These are phyloP conservation scores for Leptinotarsa undecemlineata DNA, from an alignment of 1,140 invertebrate species.

Conservation along the genomic window DNA sequence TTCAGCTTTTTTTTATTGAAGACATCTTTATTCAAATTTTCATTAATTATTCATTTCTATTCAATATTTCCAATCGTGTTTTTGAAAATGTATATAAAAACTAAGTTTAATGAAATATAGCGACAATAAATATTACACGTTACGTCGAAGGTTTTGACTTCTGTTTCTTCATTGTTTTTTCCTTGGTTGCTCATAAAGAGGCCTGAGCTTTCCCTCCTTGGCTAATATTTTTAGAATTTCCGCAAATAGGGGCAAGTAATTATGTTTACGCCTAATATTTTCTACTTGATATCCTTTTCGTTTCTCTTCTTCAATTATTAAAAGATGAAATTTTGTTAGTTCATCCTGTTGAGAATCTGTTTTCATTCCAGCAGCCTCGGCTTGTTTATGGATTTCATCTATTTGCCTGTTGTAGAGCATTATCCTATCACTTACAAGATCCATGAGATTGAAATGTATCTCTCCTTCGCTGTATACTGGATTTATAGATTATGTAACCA, in stretches of 20 bases:
- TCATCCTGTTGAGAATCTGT: slow-evolving; percentile 71
- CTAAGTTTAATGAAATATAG: too few relatives aligned
- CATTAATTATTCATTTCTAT: too few relatives aligned
- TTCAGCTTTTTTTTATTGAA: too few relatives aligned
- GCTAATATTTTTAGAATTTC: slow-evolving; percentile 93
- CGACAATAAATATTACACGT: too few relatives aligned
- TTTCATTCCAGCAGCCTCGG: slow-evolving; percentile 62
- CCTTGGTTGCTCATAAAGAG: slow-evolving; percentile 85
- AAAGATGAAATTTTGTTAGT: slow-evolving; percentile 71
- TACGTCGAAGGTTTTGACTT: slow-evolving; percentile 40
- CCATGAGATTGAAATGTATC: slow-evolving; percentile 99
- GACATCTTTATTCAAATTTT: too few relatives aligned
- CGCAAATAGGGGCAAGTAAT: slow-evolving; percentile 97
- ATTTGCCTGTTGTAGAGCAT: slow-evolving; percentile 83
- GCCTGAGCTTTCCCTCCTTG: slow-evolving; percentile 86
- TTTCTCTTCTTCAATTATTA: slow-evolving; percentile 90
- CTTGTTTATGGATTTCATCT: slow-evolving; percentile 65
- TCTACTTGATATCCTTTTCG: slow-evolving; percentile 83
- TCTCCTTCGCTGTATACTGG: slow-evolving; percentile 91
- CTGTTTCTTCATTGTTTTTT: slow-evolving; percentile 69
- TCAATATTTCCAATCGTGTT: too few relatives aligned
- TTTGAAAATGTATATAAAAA: too few relatives aligned
- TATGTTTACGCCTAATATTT: slow-evolving; percentile 93
- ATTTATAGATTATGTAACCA: slow-evolving; percentile 17
- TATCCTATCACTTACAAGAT: slow-evolving; percentile 89